Base-by-base conservation (phyloP, 1,140 invertebrate species). In the Drosophila sproati region DNA sequence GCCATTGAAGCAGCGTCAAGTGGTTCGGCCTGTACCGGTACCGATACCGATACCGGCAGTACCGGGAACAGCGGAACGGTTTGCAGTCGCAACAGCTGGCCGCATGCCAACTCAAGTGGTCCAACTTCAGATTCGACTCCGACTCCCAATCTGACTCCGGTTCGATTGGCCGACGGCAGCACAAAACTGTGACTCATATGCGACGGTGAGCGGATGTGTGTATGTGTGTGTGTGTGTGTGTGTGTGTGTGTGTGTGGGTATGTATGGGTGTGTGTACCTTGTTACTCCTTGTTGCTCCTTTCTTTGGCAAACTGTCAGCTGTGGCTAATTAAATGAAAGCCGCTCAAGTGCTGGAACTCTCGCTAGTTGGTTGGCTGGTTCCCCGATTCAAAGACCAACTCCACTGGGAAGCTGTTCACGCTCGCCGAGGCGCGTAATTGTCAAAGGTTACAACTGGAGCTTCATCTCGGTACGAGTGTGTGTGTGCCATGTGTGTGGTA, bases 301-400 rank as follows among this genome's bases (percentile, higher is more conserved):
- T 88, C 83, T 88, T 83, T 50, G 77, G 77, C 80, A 77, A 88
- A 88, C 83, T 88, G 83, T 88, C 83, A 88, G 85, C 83, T 88
- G 83, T 88, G 83, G 83, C 83, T 88, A 88, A 88, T 88, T 88
- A 88, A 88, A 88, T 88, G 80, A 88, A 88, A 88, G 80, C 77
- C 80, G 55, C 48, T 64, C 85, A 88, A 88, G 83, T 88, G 83
- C 83, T 89, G 77, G 66, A 77, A 74, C 80, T 89, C 80, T 89
- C 83, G 77, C 83, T 87, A 88, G 77, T 80, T 82, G 74, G 51
- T 68, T 80, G 70, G 37, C 61, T 78, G 73, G 59, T 31, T 50
- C 34, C 5, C 59, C 1, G 20, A 29, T 37, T 50, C 34, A 37
- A 62, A 62, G 20, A 5, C 34, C 28, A 50, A 37, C 60, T 62